Evolutionary conservation across 1,140 invertebrate genomes (phyloP), one percentile per base, ranked within the genome.

Genomic region (Oncopeltus fasciatus): DNA sequence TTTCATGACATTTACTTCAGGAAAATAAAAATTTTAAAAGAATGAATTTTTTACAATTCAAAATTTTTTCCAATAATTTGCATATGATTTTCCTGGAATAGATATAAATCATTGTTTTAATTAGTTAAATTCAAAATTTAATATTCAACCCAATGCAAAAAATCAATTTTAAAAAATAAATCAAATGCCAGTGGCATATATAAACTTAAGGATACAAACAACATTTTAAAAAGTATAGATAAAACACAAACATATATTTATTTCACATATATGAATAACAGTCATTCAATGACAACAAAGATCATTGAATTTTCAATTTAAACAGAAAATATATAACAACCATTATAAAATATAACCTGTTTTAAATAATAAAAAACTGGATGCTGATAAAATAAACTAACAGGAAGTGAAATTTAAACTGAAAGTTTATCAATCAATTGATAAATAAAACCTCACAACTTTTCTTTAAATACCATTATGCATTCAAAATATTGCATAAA

Each of bases 311-410:
- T 53, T 24, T 24, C 49, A 53, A 53, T 53, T 53, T 53, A 24
- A 53, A 53, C 49, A 53, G 5, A 38, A 53, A 53, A 53, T 53
- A 53, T 53, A 53, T 24, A 53, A 53, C 49, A 53, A 53, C 49
- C 14, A 24, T 27, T 16, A 53, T 53, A 27, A 53, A 9, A 53
- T 53, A 53, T 53, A 53, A 53, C 21, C 24, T 24, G n/a, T 26
- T 53, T 24, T 53, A 24, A 24, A 53, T 3, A 53, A 24, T 14
- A 21, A 24, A 14, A 24, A 14, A 53, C 1, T 9, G 21, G 24
- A 24, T 53, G 14, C 49, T 26, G 14, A 38, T 26, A 53, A 27
- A 24, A 8, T 24, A 53, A 53, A 53, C 26, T 1, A 8, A 53
- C 21, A 53, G 26, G 16, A 24, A 2, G 26, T 53, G 26, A 53